Evolutionary conservation across 2,888 invertebrate species (phyloP), one percentile per base, ranked within the genome.

Genomic region (Gortyna flavago): DNA sequence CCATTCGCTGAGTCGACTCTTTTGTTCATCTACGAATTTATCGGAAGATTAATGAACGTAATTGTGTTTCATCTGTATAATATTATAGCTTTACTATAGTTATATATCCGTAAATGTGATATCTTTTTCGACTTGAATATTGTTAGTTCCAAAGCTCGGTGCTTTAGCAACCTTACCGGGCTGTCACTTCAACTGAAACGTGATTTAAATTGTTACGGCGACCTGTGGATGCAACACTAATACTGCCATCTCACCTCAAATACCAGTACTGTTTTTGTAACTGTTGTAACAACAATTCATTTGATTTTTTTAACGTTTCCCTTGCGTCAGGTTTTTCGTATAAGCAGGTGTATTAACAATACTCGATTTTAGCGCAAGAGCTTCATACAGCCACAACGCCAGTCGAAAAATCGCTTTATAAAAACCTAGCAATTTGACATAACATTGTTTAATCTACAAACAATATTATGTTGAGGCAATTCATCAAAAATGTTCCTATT

Each of bases 21-120:
- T 88, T 89, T 82, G 83, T 89, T 87, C 79, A 82, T 86, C 79
- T 68, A 73, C 75, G 73, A 81, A 88, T 84, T 81, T 85, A 79
- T 83, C 72, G 66, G 77, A 81, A 85, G 83, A 88, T 86, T 86
- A 87, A 86, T 87, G 79, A 75, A 81, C 79, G 78, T 81, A 81
- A 88, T 81, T 84, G 70, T 83, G 69, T 80, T 83, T 77, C 61
- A 61, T 79, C 54, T 74, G 51, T 79, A 69, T 79, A 76, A 83
- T 83, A 78, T 79, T 68, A 59, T 72, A 79, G 65, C 51, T 65
- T 75, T 66, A 48, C 29, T 61, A 72, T 61, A 68, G 44, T 61
- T 62, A 38, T 66, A 13, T 80, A 75, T 41, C 44, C 29, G 48
- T n/a, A 51, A 72, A 62, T 35, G 57, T 62, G 32, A 77, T 51